phyloP scores from a whole-genome alignment of 2,797 vertebrate species.

The Nothura maculosa region DNA sequence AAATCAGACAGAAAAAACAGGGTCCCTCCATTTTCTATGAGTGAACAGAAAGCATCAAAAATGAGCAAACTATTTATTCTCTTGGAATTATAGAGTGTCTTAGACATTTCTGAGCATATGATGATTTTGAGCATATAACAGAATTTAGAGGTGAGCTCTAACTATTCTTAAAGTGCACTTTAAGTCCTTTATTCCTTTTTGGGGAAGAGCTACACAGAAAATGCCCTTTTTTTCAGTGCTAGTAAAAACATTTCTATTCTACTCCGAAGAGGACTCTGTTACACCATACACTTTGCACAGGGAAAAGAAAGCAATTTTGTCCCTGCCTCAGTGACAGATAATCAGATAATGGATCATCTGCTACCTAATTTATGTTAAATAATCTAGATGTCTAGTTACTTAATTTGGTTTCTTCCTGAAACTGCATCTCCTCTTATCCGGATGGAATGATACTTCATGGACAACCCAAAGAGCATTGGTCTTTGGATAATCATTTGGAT shows the following conservation, averaged over 20 bases:
- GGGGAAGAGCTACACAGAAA: neutral
- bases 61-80: fast-evolving
- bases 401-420: neutral
- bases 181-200: neutral
- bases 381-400: neutral
- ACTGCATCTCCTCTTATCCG: neutral
- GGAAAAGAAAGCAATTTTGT: neutral
- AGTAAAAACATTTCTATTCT: neutral
- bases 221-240: neutral
- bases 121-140: neutral
- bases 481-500: too few relatives aligned
- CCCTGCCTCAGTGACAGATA: fast-evolving
- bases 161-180: neutral
- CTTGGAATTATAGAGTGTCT: neutral
- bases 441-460: neutral
- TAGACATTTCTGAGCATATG: fast-evolving
- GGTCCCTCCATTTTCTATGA: neutral
- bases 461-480: neutral
- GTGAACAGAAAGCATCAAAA: neutral
- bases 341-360: neutral
- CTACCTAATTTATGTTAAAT: neutral
- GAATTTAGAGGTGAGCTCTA: neutral
- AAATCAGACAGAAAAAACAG: neutral
- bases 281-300: fast-evolving
- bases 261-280: fast-evolving